Evolutionary conservation across 2,888 invertebrate genomes (phyloP).

Genomic region (Drosophila borealis): DNA sequence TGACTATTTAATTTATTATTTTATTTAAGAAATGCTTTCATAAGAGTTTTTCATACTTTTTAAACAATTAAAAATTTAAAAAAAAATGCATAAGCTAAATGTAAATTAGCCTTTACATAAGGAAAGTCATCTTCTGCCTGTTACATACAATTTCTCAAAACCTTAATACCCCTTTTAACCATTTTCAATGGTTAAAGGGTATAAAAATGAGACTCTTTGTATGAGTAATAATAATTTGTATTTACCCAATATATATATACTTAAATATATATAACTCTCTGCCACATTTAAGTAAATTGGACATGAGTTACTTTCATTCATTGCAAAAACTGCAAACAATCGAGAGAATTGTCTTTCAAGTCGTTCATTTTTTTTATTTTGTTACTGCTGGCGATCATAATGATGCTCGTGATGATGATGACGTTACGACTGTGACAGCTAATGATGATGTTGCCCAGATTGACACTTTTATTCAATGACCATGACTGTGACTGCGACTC

Average conservation of each 20-base stretch:
- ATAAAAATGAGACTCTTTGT: not conserved
- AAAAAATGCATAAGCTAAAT: too few species aligned
- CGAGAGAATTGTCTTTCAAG: conserved; percentile 51
- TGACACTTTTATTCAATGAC: conserved; percentile 82
- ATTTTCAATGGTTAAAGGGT: not conserved
- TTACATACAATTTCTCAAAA: too few species aligned
- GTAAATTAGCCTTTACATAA: too few species aligned
- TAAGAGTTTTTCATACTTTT: too few species aligned
- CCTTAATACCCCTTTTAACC: not conserved
- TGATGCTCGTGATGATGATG: conserved; percentile 32
- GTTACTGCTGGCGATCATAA: conserved; percentile 1
- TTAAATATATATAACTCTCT: conserved; percentile 1
- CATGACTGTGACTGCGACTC: conserved; percentile 78
- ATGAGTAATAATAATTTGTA: not conserved
- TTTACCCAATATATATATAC: not conserved
- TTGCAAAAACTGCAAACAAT: conserved; percentile 40
- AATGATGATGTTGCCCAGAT: conserved; percentile 62
- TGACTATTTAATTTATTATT: too few species aligned
- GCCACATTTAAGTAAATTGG: conserved; percentile 12
- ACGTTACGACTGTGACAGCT: conserved; percentile 32
- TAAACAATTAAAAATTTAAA: too few species aligned
- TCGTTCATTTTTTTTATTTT: conserved; percentile 6
- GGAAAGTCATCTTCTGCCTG: too few species aligned
- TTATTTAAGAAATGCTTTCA: too few species aligned
- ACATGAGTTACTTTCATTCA: conserved; percentile 50